Evolutionary conservation across 2,888 invertebrate species (phyloP).

Genomic region (Malthinus seriepunctatus): DNA sequence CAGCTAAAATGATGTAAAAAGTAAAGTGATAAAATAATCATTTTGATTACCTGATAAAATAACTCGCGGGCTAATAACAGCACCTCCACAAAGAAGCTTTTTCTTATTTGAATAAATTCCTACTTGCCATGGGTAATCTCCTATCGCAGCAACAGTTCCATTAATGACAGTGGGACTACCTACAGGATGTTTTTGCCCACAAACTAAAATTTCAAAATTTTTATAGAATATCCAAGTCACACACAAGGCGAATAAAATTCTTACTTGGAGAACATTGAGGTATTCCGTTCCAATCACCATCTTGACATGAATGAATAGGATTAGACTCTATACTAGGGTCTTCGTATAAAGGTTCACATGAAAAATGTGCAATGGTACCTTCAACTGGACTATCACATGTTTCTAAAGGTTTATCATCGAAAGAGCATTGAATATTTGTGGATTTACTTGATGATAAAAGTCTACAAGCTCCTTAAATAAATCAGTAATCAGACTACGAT

Average conservation of each 20-base stretch:
- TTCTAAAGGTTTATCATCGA: background rate
- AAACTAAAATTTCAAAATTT: conserved; percentile 39
- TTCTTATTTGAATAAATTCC: conserved; percentile 38
- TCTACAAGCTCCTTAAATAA: background rate
- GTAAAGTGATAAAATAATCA: too few relatives aligned
- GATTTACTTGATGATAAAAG: background rate
- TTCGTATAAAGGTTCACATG: conserved; percentile 42
- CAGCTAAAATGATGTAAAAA: conserved; percentile 37
- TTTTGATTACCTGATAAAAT: conserved; percentile 42
- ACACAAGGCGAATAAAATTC: background rate
- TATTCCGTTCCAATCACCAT: conserved; percentile 20
- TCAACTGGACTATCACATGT: conserved; percentile 30
- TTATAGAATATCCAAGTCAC: too few relatives aligned
- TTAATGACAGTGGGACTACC: conserved; percentile 20
- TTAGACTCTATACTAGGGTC: conserved; percentile 4
- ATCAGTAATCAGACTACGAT: background rate
- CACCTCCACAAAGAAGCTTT: conserved; percentile 43
- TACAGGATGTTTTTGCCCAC: conserved; percentile 44
- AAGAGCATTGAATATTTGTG: conserved; percentile 11
- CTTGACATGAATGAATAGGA: conserved; percentile 10
- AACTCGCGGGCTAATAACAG: conserved; percentile 39
- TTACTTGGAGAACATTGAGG: conserved; percentile 17
- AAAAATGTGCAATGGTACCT: conserved; percentile 35
- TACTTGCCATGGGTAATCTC: conserved; percentile 43
- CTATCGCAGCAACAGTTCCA: conserved; percentile 1